These are phyloP conservation scores for Leptinotarsa lineolata DNA, from an alignment of 1,140 invertebrate genomes.

Conservation along the genomic window DNA sequence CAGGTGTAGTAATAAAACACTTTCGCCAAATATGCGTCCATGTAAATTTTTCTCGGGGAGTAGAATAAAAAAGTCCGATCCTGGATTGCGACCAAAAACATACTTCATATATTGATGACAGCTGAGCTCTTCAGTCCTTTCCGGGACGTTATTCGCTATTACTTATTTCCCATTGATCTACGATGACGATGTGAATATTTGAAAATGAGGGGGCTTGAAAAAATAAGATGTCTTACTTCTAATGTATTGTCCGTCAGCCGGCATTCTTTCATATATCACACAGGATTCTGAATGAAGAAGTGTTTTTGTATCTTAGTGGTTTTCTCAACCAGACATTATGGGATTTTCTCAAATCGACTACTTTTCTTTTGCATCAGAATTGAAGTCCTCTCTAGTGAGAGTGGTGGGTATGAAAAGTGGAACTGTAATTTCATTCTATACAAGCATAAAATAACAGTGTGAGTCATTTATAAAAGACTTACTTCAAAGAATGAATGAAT, in stretches of 20 bases:
- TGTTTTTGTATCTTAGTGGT: not conserved
- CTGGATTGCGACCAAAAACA: constrained; percentile 11
- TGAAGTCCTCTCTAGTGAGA: no score
- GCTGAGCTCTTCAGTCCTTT: constrained; percentile 26
- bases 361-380: no score
- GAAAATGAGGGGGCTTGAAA: constrained; percentile 27
- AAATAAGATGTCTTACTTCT: constrained; percentile 30
- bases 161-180: constrained; percentile 30
- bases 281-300: constrained; percentile 6
- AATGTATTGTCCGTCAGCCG: constrained; percentile 10
- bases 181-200: constrained; percentile 30
- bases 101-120: constrained; percentile 28
- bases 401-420: no score
- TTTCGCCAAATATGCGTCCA: no score
- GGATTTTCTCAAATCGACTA: no score
- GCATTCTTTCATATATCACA: constrained; percentile 25
- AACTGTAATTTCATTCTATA: no score
- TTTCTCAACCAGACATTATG: not conserved
- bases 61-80: not conserved
- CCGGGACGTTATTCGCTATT: constrained; percentile 26
- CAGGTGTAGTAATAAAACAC: no score
- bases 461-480: no score
- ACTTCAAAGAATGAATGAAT: no score
- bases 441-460: no score
- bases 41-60: not conserved